A percentile compares a stretch with the other conserved stretches of the same genome.
Evolutionary conservation across 2,113 vertebrate species (phyloP).

Genomic region (Ellobius talpinus): DNA sequence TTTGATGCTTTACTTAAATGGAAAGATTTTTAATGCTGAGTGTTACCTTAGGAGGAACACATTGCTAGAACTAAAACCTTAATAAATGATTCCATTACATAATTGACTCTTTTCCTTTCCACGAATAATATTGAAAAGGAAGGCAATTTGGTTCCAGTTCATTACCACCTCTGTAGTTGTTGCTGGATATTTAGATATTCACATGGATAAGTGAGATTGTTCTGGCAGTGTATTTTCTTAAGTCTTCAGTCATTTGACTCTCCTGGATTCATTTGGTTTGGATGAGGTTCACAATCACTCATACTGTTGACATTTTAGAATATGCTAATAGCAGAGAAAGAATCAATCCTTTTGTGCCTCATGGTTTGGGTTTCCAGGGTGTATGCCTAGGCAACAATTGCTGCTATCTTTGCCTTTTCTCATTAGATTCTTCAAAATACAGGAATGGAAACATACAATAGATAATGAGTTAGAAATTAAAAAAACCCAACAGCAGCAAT

Average conservation of each 20-base stretch:
- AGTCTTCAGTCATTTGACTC: not conserved
- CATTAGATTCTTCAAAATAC: not conserved
- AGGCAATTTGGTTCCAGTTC: not conserved
- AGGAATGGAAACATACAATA: not conserved
- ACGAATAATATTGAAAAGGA: not conserved
- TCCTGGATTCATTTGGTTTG: not conserved
- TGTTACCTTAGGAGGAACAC: not conserved
- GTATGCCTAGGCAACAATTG: slow-evolving; percentile 6
- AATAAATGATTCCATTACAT: slow-evolving; percentile 6
- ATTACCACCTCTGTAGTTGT: not conserved
- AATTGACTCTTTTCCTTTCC: not conserved
- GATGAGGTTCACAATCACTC: not conserved
- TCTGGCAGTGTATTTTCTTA: not conserved
- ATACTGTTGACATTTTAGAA: not conserved
- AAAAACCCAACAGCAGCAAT: slow-evolving; percentile 52
- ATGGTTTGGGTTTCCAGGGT: slow-evolving; percentile 32
- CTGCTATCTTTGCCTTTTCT: not conserved
- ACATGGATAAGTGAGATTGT: not conserved
- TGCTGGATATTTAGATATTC: not conserved
- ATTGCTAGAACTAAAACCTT: not conserved
- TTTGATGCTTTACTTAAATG: not conserved
- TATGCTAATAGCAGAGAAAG: not conserved
- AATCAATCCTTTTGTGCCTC: not conserved
- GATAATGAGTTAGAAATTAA: slow-evolving; percentile 68
- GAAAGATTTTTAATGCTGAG: not conserved